Conservation (phyloP, 2,113 vertebrate genomes). For the Forbesichthys agassizii region DNA sequence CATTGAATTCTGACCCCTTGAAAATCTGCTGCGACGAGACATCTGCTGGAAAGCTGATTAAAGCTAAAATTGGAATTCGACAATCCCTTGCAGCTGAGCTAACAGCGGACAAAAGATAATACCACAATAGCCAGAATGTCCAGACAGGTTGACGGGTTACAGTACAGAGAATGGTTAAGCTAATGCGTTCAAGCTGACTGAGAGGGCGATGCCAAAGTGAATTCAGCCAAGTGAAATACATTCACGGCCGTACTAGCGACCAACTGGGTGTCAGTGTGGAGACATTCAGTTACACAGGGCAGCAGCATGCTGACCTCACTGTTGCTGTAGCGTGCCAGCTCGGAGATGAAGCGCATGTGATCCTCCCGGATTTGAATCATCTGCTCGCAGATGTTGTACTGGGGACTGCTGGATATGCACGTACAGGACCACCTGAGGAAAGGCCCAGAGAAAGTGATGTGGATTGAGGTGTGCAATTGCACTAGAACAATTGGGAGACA, state of each 20-base stretch:
- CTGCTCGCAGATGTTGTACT: conserved; percentile 98
- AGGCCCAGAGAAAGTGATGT: not conserved
- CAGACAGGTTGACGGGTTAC: not conserved
- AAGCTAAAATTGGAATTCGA: conserved; percentile 22
- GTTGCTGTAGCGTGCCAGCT: conserved; percentile 97
- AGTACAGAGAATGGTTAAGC: not conserved
- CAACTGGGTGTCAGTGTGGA: not conserved
- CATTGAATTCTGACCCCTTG: not conserved
- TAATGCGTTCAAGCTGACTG: not conserved
- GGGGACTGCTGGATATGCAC: conserved; percentile 91
- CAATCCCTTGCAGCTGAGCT: conserved; percentile 1
- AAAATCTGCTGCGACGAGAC: conserved; percentile 21
- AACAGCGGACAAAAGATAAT: not conserved
- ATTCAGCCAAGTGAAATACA: not conserved
- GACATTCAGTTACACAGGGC: too few species aligned
- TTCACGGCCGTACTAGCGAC: not conserved
- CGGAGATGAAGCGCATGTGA: conserved; percentile 99
- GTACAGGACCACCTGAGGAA: conserved; percentile 74
- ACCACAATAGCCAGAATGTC: not conserved
- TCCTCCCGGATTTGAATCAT: conserved; percentile 98
- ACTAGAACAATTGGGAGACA: too few species aligned
- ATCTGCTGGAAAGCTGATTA: conserved; percentile 43
- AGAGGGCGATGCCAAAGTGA: not conserved
- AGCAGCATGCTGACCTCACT: conserved; percentile 82
- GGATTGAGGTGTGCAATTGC: too few species aligned